Conservation (phyloP, 2,888 invertebrate species). For the Chydorus sphaericus region DNA sequence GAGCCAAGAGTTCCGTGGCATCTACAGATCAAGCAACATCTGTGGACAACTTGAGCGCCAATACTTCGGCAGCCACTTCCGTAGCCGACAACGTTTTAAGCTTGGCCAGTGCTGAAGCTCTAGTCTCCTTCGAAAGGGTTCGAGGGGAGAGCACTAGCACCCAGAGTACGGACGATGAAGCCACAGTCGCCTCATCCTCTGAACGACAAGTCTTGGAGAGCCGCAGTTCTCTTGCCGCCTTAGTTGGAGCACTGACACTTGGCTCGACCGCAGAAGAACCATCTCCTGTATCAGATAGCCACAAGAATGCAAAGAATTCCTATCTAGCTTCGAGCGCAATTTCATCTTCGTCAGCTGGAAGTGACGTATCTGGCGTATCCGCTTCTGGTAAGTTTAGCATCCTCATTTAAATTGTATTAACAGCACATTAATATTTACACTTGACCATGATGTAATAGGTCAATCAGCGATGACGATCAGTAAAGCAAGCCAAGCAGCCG, state of each 20-base stretch:
- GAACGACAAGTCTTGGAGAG: background rate
- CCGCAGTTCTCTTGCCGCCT: background rate
- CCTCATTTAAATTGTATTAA: too few relatives aligned
- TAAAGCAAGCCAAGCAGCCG: background rate
- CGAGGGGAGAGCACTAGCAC: constrained; percentile 11
- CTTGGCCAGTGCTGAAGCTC: constrained; percentile 51
- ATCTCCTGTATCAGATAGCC: constrained; percentile 18
- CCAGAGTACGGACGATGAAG: constrained; percentile 11
- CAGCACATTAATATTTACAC: too few relatives aligned
- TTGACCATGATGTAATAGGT: too few relatives aligned
- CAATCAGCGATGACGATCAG: background rate
- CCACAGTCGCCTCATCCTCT: constrained; percentile 13
- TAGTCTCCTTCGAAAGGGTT: constrained; percentile 19
- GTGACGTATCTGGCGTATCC: too few relatives aligned
- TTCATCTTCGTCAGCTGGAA: background rate
- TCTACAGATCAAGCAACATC: constrained; percentile 90
- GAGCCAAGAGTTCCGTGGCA: constrained; percentile 54
- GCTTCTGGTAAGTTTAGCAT: too few relatives aligned
- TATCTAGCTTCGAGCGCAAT: constrained; percentile 10
- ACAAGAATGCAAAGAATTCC: constrained; percentile 14
- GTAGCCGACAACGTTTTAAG: constrained; percentile 69
- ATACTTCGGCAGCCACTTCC: constrained; percentile 58
- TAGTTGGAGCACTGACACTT: background rate
- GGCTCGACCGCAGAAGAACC: background rate
- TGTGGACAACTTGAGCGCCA: constrained; percentile 76